Conservation (phyloP, 2,888 invertebrate species). For the Cantharis rustica region DNA sequence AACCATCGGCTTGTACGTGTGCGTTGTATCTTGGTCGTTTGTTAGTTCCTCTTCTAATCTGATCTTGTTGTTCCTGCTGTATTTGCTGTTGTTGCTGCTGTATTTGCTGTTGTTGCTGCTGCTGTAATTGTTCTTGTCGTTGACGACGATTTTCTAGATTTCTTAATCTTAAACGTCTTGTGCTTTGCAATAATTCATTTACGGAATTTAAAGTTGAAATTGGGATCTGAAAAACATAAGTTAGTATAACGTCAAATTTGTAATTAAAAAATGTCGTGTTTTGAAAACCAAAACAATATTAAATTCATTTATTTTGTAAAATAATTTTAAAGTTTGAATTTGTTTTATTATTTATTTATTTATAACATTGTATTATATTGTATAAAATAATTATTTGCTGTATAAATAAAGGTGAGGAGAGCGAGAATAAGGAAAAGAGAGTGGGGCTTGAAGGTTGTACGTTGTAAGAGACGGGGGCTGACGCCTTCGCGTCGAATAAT, state of each 20-base stretch:
- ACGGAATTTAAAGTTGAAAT: conserved; percentile 51
- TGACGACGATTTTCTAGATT: not conserved
- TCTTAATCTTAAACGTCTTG: conserved; percentile 40
- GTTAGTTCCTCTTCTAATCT: not conserved
- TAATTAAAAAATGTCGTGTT: too few species aligned
- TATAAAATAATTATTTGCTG: too few species aligned
- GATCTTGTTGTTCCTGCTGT: not conserved
- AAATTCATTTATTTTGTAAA: too few species aligned
- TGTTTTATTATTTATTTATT: too few species aligned
- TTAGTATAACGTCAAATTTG: not conserved
- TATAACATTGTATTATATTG: too few species aligned
- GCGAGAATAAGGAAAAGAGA: too few species aligned
- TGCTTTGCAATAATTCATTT: conserved; percentile 50
- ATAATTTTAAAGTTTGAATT: too few species aligned
- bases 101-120: not conserved
- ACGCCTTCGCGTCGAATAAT: too few species aligned
- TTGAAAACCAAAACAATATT: too few species aligned
- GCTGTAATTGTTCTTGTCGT: not conserved
- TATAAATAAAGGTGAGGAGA: too few species aligned
- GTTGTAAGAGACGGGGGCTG: too few species aligned
- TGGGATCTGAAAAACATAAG: conserved; percentile 48
- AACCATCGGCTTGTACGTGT: conserved; percentile 34
- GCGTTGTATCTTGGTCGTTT: conserved; percentile 19
- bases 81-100: conserved; percentile 1
- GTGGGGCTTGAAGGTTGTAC: too few species aligned